Evolutionary conservation across 2,113 vertebrate genomes (phyloP), one percentile per base, ranked within the genome.

Genomic region (Oophaga pumilio): DNA sequence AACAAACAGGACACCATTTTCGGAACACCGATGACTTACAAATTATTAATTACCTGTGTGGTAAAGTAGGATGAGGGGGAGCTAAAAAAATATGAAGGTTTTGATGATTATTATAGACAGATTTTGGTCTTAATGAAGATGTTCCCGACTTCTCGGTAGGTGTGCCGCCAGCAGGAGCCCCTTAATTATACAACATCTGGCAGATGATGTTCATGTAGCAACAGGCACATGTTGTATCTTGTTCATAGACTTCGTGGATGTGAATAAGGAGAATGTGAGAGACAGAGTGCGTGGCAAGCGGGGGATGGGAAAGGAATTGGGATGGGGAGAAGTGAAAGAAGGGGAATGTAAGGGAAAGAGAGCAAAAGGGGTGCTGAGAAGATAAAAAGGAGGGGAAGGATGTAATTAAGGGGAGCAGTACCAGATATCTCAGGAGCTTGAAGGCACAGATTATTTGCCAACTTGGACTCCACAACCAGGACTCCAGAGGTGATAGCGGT

Each of bases 61-160:
- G 43, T 11, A 24, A 69, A 9, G 66, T 50, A 22, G 62, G 60
- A 1, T 7, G 18, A 50, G 59, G 28, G 66, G 53, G 43, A 9
- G 53, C 33, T 18, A 60, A 24, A 24, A 49, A 10, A 0, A 20
- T 18, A 24, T 60, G 81, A 57, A 73, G 68, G 66, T 73, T 73
- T 82, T 7, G 81, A 57, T 62, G 68, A 68, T 73, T 73, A 74
- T 7, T 66, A 43, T 15, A 66, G 73, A 53, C 56, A 80, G 52
- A 73, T 81, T 81, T 20, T 56, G 11, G 43, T 71, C n/a, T 57
- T 87, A 87, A 87, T 87, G 76, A 69, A 71, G 76, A 87, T 33
- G 17, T 71, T 87, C 18, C 26, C 78, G 81, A 20, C 77, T 73
- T 87, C 79, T 73, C 52, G 59, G 28, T 49, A 26, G 77, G 26